Conservation (phyloP, 2,797 vertebrate species). For the Mico argentatus region DNA sequence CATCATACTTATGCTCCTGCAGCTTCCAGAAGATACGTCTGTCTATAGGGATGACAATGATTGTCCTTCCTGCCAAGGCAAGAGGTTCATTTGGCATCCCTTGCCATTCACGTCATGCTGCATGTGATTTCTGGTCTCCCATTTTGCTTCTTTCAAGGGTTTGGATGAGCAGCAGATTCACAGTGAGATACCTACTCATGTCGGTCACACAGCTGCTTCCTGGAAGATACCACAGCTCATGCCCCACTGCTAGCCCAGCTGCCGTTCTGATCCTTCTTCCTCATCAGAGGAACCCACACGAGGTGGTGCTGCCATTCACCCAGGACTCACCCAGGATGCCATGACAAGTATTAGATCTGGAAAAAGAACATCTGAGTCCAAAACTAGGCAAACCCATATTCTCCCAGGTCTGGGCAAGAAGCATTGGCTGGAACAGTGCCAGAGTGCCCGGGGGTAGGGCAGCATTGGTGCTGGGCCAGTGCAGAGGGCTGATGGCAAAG, state of each 20-base stretch:
- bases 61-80: not conserved
- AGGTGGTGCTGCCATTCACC: not conserved
- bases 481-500: too few relatives aligned
- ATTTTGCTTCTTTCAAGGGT: not conserved
- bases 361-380: not conserved
- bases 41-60: not conserved
- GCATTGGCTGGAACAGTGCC: too few relatives aligned
- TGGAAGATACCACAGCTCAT: not conserved
- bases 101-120: not conserved
- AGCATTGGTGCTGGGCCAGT: not conserved
- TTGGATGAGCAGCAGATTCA: not conserved
- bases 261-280: not conserved
- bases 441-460: not conserved
- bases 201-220: not conserved
- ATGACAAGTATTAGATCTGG: not conserved
- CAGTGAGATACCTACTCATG: not conserved
- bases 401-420: not conserved
- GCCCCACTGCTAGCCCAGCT: too few relatives aligned
- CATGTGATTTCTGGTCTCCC: not conserved
- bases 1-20: not conserved
- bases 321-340: not conserved
- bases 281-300: not conserved
- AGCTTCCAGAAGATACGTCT: not conserved
- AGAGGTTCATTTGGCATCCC: not conserved
- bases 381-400: not conserved